phyloP scores from a whole-genome alignment of 2,888 invertebrate species.

The Thysanoteuthis rhombus region DNA sequence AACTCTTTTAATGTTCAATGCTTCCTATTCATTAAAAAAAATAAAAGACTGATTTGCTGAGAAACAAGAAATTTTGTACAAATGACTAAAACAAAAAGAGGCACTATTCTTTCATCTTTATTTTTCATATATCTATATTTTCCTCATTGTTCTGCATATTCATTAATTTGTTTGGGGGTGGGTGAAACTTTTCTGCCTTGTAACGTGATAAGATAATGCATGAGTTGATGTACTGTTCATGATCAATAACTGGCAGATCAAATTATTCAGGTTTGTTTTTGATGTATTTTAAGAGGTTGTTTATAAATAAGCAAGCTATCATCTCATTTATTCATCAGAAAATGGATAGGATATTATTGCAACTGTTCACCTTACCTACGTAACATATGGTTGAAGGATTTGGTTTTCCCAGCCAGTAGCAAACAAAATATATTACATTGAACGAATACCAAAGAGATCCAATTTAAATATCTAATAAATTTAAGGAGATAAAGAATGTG shows the following conservation, averaged over 20 bases:
- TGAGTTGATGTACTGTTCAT: not conserved
- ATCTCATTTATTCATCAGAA: not conserved
- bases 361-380: not conserved
- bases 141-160: not conserved
- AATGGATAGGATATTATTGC: not conserved
- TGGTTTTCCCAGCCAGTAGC: not conserved
- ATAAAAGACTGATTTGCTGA: not conserved
- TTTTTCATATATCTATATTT: not conserved
- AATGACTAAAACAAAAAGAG: not conserved
- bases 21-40: not conserved
- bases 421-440: not conserved
- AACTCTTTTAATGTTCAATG: not conserved
- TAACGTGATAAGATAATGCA: not conserved
- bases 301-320: not conserved
- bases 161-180: not conserved
- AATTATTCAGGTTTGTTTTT: not conserved
- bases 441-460: not conserved
- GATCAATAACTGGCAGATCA: not conserved
- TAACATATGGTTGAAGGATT: conserved; percentile 12
- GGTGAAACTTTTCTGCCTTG: not conserved
- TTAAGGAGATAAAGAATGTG: not conserved
- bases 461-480: not conserved
- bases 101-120: not conserved
- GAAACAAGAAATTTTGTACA: not conserved
- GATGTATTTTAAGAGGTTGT: not conserved